Percentiles rank a stretch among this genome's conserved stretches.
Conservation (phyloP, 2,888 invertebrate species). For the Hipparchia sbordonii region DNA sequence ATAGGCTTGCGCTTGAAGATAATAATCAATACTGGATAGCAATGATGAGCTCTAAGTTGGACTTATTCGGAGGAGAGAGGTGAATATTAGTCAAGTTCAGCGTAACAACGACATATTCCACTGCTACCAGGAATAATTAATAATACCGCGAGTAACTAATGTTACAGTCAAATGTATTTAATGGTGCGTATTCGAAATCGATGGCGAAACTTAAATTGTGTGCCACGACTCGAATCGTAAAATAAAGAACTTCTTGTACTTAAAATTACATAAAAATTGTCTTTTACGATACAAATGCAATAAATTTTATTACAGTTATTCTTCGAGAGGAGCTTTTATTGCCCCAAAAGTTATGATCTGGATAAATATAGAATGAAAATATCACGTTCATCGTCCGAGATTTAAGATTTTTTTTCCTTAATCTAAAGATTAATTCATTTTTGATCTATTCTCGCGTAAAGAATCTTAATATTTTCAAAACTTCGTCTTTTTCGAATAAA, state of each 20-base stretch:
- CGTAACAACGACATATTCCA: no score
- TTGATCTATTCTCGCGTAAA: background rate
- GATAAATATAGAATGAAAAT: slow-evolving; percentile 45
- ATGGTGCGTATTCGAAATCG: slow-evolving; percentile 27
- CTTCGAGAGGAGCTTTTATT: slow-evolving; percentile 50
- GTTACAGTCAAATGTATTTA: slow-evolving; percentile 7
- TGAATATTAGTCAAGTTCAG: no score
- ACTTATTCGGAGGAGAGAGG: no score
- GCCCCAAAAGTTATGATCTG: slow-evolving; percentile 50
- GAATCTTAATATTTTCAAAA: background rate
- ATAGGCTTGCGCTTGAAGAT: no score
- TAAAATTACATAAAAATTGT: slow-evolving; percentile 61
- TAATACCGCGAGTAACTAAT: background rate
- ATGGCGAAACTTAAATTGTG: slow-evolving; percentile 43
- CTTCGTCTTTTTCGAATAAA: background rate
- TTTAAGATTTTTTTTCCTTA: slow-evolving; percentile 18
- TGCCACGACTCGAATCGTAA: slow-evolving; percentile 45
- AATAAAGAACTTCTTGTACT: slow-evolving; percentile 52
- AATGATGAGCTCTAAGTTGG: no score
- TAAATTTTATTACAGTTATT: slow-evolving; percentile 53
- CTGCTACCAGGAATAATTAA: no score
- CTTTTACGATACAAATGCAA: slow-evolving; percentile 57
- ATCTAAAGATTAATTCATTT: background rate
- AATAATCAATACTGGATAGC: no score
- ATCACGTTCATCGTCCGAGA: slow-evolving; percentile 20